Base-by-base conservation (phyloP, 2,797 vertebrate genomes). In the Crax fasciolata region DNA sequence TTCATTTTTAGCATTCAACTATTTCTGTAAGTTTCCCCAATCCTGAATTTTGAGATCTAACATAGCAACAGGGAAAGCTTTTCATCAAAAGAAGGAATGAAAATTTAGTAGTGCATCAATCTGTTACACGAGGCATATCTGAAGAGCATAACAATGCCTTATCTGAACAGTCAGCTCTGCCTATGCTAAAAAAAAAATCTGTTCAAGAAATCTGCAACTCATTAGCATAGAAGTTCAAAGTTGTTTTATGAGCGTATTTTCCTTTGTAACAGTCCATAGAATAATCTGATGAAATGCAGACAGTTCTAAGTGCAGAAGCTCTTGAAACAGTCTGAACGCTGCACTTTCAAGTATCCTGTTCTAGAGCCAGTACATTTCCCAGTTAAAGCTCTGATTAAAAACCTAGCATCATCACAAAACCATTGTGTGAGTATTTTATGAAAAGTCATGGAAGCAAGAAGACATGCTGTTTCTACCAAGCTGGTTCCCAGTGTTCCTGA, bases 221-320 rank as follows among this genome's bases (percentile, higher is more conserved):
- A 87, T 95, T 92, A 96, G 51, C 84, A 80, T 2, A 57, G 44
- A 85, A 90, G 77, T 79, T 91, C 75, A 66, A 76, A 76, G 44
- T 20, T 89, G 17, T 9, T 84, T 92, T 76, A 68, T 63, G 67
- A 80, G 67, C 43, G 9, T 55, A 59, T 80, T 90, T 89, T 71
- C 65, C 80, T 63, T 82, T 71, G 43, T 32, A 63, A 28, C 32
- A 74, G 52, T 32, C 80, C 5, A 0, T 44, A 28, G 79, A 93
- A 61, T n/a, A n/a, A n/a, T n/a, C n/a, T n/a, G n/a, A n/a, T n/a
- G n/a, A 44, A 79, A 28, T 3, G 35, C 27, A 75, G 87, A 77
- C n/a, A n/a, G n/a, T n/a, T n/a, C n/a, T 7, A 44, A 75, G 28
- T 2, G 27, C 25, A 70, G 87, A 73, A 72, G 62, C 51, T 72